Percentiles rank a stretch among this genome's conserved stretches.
phyloP scores from a whole-genome alignment of 1,140 invertebrate genomes.

The Stegodyphus mimosarum region DNA sequence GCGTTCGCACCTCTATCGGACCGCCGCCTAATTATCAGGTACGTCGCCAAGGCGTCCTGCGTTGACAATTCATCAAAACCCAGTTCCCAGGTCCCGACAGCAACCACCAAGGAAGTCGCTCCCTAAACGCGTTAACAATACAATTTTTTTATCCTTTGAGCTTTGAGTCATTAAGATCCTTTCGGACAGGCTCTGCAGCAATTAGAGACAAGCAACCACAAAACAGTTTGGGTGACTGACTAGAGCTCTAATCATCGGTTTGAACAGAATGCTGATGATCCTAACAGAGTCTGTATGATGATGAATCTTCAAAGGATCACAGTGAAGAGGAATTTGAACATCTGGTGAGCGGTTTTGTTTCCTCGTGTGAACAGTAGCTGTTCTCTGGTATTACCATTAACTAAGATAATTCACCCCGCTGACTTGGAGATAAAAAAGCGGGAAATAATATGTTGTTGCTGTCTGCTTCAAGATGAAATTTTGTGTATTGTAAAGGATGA shows the following conservation, averaged over 20 bases:
- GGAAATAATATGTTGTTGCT: constrained; percentile 36
- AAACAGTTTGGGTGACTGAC: constrained; percentile 51
- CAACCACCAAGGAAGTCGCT: neutral
- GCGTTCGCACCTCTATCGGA: constrained; percentile 33
- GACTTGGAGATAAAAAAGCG: constrained; percentile 21
- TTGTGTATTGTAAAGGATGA: neutral
- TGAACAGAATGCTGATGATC: constrained; percentile 33
- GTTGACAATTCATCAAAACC: constrained; percentile 54
- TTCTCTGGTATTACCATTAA: constrained; percentile 49
- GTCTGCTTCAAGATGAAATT: neutral
- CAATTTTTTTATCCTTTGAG: neutral
- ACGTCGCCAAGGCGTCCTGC: constrained; percentile 22
- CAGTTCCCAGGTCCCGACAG: too few species aligned
- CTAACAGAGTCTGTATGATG: neutral
- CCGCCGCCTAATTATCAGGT: constrained; percentile 46
- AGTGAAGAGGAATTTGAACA: constrained; percentile 24
- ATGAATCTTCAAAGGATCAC: constrained; percentile 24
- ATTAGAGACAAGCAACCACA: constrained; percentile 50
- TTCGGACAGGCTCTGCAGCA: constrained; percentile 31
- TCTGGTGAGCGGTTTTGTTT: constrained; percentile 31
- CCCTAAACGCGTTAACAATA: neutral
- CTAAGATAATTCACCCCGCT: constrained; percentile 19
- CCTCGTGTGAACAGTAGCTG: constrained; percentile 10
- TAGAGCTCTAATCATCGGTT: constrained; percentile 44
- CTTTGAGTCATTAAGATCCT: constrained; percentile 35